A percentile compares a stretch with the other conserved stretches of the same genome.
Conservation (phyloP, 2,797 vertebrate species). For the Esox masquinongy region DNA sequence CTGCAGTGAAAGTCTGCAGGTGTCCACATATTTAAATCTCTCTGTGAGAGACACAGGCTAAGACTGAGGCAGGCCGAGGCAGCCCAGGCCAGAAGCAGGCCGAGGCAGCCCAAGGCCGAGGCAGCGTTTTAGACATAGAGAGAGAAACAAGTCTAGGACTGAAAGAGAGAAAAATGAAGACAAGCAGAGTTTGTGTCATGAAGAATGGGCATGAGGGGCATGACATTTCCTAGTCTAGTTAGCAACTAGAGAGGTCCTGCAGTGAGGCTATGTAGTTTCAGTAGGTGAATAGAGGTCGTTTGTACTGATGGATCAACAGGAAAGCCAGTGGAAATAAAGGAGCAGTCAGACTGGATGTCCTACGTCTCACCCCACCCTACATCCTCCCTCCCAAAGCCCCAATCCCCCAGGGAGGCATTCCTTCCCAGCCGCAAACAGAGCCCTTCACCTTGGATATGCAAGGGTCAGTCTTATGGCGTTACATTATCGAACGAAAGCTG, state of each 20-base stretch:
- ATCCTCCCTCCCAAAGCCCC: slow-evolving; percentile 36
- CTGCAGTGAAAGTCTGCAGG: neutral
- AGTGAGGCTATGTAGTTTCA: slow-evolving; percentile 28
- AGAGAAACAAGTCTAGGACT: neutral
- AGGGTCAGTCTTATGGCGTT: slow-evolving; percentile 47
- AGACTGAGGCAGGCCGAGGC: no score
- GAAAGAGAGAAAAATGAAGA: no score
- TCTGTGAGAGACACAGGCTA: neutral
- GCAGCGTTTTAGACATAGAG: neutral
- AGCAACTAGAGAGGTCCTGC: slow-evolving; percentile 19
- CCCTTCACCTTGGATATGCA: slow-evolving; percentile 52
- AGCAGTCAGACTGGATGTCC: slow-evolving; percentile 57
- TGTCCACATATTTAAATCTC: neutral
- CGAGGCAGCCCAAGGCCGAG: neutral
- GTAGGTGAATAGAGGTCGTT: slow-evolving; percentile 38
- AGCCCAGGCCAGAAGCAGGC: neutral
- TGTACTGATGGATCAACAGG: slow-evolving; percentile 49
- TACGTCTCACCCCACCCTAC: slow-evolving; percentile 37
- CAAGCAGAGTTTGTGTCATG: slow-evolving; percentile 1
- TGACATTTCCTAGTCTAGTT: slow-evolving; percentile 17
- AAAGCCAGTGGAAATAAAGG: slow-evolving; percentile 63
- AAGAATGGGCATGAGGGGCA: slow-evolving; percentile 2
- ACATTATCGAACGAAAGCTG: slow-evolving; percentile 25
- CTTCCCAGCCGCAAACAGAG: slow-evolving; percentile 44
- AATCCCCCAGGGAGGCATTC: slow-evolving; percentile 39